Conservation (phyloP, 2,797 vertebrate genomes). For the Benthosema pterotum region DNA sequence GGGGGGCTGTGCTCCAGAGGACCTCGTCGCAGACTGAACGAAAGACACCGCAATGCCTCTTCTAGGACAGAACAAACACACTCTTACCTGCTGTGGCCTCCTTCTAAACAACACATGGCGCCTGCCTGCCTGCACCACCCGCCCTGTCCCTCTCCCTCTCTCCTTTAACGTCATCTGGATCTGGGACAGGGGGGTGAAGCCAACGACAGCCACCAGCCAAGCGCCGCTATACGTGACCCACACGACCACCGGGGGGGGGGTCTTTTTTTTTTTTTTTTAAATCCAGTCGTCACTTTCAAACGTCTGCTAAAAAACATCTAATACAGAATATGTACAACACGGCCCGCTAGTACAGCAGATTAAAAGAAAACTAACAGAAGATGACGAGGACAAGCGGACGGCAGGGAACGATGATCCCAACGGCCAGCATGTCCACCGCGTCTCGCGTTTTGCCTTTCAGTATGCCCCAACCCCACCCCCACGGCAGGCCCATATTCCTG, state of each 20-base stretch:
- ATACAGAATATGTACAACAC: too few relatives aligned
- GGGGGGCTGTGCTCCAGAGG: neutral
- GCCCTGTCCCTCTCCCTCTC: slow-evolving; percentile 42
- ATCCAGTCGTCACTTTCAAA: too few relatives aligned
- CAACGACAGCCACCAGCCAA: too few relatives aligned
- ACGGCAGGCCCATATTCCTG: neutral
- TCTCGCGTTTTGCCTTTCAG: neutral
- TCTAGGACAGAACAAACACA: slow-evolving; percentile 47
- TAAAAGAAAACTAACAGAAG: neutral
- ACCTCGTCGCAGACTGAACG: slow-evolving; percentile 58
- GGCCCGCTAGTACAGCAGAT: too few relatives aligned
- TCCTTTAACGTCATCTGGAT: neutral
- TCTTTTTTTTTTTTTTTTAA: too few relatives aligned
- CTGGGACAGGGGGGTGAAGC: neutral
- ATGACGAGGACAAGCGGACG: neutral
- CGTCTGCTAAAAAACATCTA: too few relatives aligned
- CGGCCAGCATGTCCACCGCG: neutral
- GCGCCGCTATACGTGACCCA: too few relatives aligned
- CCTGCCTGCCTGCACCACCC: slow-evolving; percentile 57
- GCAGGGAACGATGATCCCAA: neutral
- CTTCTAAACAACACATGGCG: slow-evolving; percentile 51
- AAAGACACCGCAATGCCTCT: slow-evolving; percentile 77
- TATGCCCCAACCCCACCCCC: neutral
- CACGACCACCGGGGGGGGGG: too few relatives aligned
- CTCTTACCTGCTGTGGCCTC: slow-evolving; percentile 74